phyloP scores from a whole-genome alignment of 1,140 invertebrate genomes.

The Eumeta japonica region DNA sequence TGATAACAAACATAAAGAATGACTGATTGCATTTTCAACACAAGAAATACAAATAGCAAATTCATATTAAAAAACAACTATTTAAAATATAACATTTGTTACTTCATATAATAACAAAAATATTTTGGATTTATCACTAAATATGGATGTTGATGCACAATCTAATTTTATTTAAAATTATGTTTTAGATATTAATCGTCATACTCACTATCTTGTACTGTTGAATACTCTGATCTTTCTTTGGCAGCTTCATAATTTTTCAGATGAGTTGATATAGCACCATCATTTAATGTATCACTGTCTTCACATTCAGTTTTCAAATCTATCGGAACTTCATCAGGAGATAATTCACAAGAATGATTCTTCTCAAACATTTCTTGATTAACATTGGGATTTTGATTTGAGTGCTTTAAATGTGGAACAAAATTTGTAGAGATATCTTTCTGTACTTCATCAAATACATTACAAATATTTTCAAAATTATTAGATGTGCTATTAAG shows the following conservation, averaged over 20 bases:
- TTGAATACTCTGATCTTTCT: slow-evolving; percentile 35
- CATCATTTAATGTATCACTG: slow-evolving; percentile 44
- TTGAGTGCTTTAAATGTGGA: slow-evolving; percentile 22
- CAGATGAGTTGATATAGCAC: slow-evolving; percentile 40
- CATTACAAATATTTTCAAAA: slow-evolving; percentile 38
- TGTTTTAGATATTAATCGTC: no score
- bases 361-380: no score
- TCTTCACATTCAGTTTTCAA: slow-evolving; percentile 52
- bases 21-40: slow-evolving; percentile 57
- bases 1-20: no score
- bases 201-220: slow-evolving; percentile 51
- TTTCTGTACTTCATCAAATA: slow-evolving; percentile 47
- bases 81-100: no score
- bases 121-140: no score
- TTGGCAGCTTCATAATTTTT: slow-evolving; percentile 41
- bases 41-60: no score
- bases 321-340: slow-evolving; percentile 25
- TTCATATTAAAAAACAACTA: no score
- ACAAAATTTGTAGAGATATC: slow-evolving; percentile 38
- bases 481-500: slow-evolving; percentile 26
- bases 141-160: no score
- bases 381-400: slow-evolving; percentile 28
- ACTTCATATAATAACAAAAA: no score
- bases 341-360: slow-evolving; percentile 22
- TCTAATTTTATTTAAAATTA: no score